Percentiles rank a stretch among this genome's conserved stretches.
phyloP scores from a whole-genome alignment of 1,140 invertebrate genomes.

The Diachasma alloeum region DNA sequence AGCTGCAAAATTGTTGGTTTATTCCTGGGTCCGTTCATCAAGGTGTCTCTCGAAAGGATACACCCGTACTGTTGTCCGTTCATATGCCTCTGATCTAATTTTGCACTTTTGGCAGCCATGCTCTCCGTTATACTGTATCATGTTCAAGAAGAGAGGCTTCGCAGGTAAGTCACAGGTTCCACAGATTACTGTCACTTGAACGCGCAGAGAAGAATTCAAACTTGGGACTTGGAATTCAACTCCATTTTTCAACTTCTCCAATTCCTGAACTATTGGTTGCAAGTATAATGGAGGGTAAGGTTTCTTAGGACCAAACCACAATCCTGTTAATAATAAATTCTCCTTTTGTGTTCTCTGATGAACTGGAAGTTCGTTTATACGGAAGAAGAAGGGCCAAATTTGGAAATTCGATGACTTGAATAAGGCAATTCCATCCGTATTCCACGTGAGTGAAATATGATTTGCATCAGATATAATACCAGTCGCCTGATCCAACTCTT shows the following conservation, averaged over 20 bases:
- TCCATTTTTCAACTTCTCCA: background rate
- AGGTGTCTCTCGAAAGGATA: background rate
- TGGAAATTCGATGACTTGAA: constrained; percentile 22
- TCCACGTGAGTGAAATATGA: too few relatives aligned
- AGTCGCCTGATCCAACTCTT: background rate
- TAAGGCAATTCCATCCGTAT: constrained; percentile 36
- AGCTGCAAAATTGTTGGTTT: background rate
- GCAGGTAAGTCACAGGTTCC: constrained; percentile 13
- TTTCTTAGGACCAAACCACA: constrained; percentile 30
- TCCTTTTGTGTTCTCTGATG: constrained; percentile 1
- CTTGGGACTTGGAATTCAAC: background rate
- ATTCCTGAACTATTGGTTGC: background rate
- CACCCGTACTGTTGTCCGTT: background rate
- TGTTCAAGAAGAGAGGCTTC: constrained; percentile 11
- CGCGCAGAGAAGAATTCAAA: background rate
- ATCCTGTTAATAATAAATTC: constrained; percentile 17
- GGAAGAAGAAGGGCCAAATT: constrained; percentile 22
- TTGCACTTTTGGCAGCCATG: constrained; percentile 7
- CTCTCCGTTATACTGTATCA: background rate
- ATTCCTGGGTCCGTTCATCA: background rate
- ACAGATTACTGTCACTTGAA: background rate
- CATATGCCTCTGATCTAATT: background rate
- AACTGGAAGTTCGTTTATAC: constrained; percentile 22
- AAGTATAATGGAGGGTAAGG: background rate
- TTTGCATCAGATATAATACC: background rate